These are phyloP conservation scores for Dinoponera quadriceps DNA, from an alignment of 1,140 invertebrate species.

Conservation along the genomic window DNA sequence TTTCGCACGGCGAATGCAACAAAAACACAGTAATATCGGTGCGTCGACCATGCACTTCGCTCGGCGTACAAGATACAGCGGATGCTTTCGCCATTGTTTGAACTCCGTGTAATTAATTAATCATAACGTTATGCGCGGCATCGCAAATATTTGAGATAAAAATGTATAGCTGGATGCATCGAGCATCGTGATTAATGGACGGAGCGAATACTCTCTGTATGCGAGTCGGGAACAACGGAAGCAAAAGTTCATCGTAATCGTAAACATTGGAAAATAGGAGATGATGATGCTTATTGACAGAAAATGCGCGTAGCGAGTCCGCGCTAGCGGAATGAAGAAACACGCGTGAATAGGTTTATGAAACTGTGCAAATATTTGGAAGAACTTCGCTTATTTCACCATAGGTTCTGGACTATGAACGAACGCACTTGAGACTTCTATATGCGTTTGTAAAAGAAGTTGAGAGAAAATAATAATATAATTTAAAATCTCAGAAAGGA, in stretches of 20 bases:
- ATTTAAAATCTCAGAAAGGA: no score
- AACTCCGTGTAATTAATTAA: slow-evolving; percentile 57
- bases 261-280: slow-evolving; percentile 38
- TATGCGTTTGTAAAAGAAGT: no score
- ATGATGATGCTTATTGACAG: slow-evolving; percentile 12
- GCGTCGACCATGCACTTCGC: slow-evolving; percentile 13
- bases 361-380: no score
- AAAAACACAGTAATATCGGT: slow-evolving; percentile 47
- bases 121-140: slow-evolving; percentile 49
- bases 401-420: no score
- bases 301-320: not conserved
- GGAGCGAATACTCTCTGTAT: slow-evolving; percentile 20
- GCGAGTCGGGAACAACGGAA: slow-evolving; percentile 5
- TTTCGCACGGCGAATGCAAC: slow-evolving; percentile 27
- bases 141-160: slow-evolving; percentile 61
- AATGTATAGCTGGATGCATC: slow-evolving; percentile 51
- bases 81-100: slow-evolving; percentile 44
- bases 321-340: slow-evolving; percentile 10
- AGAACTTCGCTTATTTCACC: no score
- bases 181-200: slow-evolving; percentile 53
- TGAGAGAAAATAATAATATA: no score
- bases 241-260: slow-evolving; percentile 39
- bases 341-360: no score
- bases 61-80: slow-evolving; percentile 28
- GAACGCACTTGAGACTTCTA: no score